Percentiles rank a stretch among this genome's conserved stretches.
These are phyloP conservation scores for Aquatica leii DNA, from an alignment of 2,888 invertebrate genomes.

Conservation along the genomic window DNA sequence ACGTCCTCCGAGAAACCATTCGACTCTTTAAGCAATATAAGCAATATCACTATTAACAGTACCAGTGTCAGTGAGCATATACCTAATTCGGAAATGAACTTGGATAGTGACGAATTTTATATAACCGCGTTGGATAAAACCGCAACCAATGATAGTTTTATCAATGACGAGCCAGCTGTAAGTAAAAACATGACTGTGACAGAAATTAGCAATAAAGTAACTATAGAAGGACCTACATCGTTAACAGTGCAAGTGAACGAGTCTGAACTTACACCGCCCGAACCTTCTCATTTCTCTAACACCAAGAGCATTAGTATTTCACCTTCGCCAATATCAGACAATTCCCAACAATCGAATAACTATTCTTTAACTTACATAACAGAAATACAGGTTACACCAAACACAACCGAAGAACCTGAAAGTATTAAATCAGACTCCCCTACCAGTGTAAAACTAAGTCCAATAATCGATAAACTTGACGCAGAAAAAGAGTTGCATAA, in stretches of 20 bases:
- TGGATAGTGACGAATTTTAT: slow-evolving; percentile 57
- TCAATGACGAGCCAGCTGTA: no score
- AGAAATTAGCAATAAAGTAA: slow-evolving; percentile 22
- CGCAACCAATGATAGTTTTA: slow-evolving; percentile 60
- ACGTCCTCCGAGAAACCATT: slow-evolving; percentile 70
- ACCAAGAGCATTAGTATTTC: no score
- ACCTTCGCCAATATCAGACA: slow-evolving; percentile 45
- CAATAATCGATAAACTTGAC: slow-evolving; percentile 50
- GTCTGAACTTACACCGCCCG: background rate
- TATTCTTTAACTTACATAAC: slow-evolving; percentile 70
- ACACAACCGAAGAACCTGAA: background rate
- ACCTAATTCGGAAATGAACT: no score
- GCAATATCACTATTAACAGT: slow-evolving; percentile 40
- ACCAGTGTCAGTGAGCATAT: slow-evolving; percentile 62
- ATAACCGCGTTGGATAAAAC: slow-evolving; percentile 65
- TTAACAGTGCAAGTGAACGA: slow-evolving; percentile 49
- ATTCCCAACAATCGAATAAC: no score
- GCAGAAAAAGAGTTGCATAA: slow-evolving; percentile 55
- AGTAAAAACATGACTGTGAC: no score
- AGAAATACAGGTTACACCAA: slow-evolving; percentile 75
- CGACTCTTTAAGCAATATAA: slow-evolving; percentile 53
- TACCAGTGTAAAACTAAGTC: slow-evolving; percentile 45
- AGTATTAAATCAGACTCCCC: no score
- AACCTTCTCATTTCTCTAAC: no score
- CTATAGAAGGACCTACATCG: slow-evolving; percentile 49